Conservation (phyloP, 2,888 invertebrate genomes). For the Drosophila prolongata region DNA sequence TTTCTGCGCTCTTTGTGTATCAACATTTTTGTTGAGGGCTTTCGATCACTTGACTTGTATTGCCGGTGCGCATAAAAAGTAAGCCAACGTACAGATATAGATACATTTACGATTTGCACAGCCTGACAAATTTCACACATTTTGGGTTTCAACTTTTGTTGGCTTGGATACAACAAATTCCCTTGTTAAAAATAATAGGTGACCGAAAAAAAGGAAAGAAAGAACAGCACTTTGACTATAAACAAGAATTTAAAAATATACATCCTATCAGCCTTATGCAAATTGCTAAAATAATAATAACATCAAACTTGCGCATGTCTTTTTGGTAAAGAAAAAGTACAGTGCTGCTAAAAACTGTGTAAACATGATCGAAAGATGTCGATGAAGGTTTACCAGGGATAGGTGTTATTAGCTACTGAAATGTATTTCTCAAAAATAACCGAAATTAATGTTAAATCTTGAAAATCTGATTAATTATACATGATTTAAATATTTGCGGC, state of each 20-base stretch:
- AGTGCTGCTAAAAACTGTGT: constrained; percentile 47
- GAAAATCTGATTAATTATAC: no score
- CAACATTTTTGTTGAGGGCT: constrained; percentile 32
- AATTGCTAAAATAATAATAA: constrained; percentile 69
- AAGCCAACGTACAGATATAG: constrained; percentile 20
- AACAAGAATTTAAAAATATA: constrained; percentile 61
- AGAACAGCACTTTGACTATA: constrained; percentile 41
- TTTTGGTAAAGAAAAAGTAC: constrained; percentile 34
- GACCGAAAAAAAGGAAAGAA: constrained; percentile 20
- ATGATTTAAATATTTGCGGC: no score
- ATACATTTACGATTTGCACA: constrained; percentile 28
- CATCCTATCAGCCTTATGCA: constrained; percentile 47
- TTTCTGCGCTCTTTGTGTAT: constrained; percentile 20
- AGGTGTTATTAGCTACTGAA: neutral
- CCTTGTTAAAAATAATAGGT: constrained; percentile 24
- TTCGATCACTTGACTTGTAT: constrained; percentile 63
- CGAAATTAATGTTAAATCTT: no score
- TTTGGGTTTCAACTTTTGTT: constrained; percentile 21
- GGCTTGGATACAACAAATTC: constrained; percentile 21
- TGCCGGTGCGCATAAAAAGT: constrained; percentile 49
- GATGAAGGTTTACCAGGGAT: neutral
- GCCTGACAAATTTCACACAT: constrained; percentile 48
- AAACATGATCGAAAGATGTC: constrained; percentile 40
- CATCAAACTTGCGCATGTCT: constrained; percentile 38
- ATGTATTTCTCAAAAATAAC: no score